phyloP scores from a whole-genome alignment of 1,140 invertebrate genomes.

The Ectropis grisescens region DNA sequence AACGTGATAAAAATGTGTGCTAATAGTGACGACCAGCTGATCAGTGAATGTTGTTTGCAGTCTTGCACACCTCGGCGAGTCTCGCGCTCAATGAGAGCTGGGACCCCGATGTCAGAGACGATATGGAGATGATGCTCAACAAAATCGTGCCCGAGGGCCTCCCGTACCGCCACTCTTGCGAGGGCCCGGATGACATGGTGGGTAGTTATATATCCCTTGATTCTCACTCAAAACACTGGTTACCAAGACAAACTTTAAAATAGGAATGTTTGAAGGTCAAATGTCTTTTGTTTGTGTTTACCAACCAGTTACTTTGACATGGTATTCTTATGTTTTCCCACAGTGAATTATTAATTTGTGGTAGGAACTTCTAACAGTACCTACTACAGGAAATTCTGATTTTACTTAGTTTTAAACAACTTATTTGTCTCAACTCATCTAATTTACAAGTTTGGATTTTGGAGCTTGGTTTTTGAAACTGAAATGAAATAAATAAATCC shows the following conservation, averaged over 20 bases:
- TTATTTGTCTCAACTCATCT: no score
- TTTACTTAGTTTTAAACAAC: no score
- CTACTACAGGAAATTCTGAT: no score
- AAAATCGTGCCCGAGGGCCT: slow-evolving; percentile 97
- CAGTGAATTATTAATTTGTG: no score
- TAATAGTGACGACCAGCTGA: slow-evolving; percentile 31
- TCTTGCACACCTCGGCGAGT: slow-evolving; percentile 97
- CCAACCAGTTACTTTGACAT: no score
- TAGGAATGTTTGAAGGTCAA: not conserved
- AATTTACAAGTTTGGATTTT: no score
- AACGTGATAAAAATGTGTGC: no score
- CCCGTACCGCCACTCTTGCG: slow-evolving; percentile 95
- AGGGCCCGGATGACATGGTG: slow-evolving; percentile 99
- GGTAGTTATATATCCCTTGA: slow-evolving; percentile 32
- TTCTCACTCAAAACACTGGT: not conserved
- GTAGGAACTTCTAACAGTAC: no score
- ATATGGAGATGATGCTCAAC: slow-evolving; percentile 99
- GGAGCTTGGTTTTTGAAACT: no score
- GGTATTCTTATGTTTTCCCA: no score
- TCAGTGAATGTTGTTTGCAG: slow-evolving; percentile 74
- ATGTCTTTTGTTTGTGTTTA: slow-evolving; percentile 8
- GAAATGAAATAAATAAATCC: no score
- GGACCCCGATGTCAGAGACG: slow-evolving; percentile 96
- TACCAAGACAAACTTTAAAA: slow-evolving; percentile 1
- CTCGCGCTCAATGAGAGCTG: slow-evolving; percentile 97